These are phyloP conservation scores for Drosophila eugracilis DNA, from an alignment of 1,140 invertebrate species.

Conservation along the genomic window DNA sequence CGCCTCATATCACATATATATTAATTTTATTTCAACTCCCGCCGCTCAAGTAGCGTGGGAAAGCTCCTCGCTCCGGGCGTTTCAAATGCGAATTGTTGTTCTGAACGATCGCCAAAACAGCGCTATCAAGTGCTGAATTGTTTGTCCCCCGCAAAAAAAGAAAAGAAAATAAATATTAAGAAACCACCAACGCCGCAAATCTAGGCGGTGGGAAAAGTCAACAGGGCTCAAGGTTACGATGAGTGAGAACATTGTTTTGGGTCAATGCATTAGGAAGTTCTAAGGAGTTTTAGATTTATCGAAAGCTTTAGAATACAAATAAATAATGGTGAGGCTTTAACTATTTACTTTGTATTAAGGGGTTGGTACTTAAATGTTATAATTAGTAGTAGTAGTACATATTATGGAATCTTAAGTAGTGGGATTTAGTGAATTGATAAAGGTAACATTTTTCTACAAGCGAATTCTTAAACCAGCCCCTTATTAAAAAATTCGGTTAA, in stretches of 20 bases:
- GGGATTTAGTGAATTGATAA: too few relatives aligned
- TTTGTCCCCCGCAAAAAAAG: slow-evolving; percentile 32
- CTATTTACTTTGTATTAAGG: neutral
- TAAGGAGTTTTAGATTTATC: neutral
- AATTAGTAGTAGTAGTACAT: neutral
- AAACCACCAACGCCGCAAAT: slow-evolving; percentile 42
- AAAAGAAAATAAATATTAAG: slow-evolving; percentile 30
- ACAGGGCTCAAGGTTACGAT: slow-evolving; percentile 37
- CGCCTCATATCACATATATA: slow-evolving; percentile 73
- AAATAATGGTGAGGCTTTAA: neutral
- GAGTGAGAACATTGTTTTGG: slow-evolving; percentile 8
- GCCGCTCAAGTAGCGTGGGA: slow-evolving; percentile 74
- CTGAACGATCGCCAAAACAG: slow-evolving; percentile 33
- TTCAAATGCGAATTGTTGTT: slow-evolving; percentile 45
- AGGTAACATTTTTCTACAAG: too few relatives aligned
- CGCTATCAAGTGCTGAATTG: slow-evolving; percentile 68
- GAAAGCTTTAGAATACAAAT: neutral
- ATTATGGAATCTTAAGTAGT: neutral
- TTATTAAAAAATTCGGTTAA: too few relatives aligned
- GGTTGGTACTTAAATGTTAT: neutral
- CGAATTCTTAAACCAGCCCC: too few relatives aligned
- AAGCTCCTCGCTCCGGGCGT: slow-evolving; percentile 36
- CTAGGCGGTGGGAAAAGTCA: slow-evolving; percentile 70
- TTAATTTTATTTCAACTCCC: slow-evolving; percentile 70
- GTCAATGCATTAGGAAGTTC: neutral